Evolutionary conservation across 1,140 invertebrate species (phyloP).

Genomic region (Tyrophagus putrescentiae): DNA sequence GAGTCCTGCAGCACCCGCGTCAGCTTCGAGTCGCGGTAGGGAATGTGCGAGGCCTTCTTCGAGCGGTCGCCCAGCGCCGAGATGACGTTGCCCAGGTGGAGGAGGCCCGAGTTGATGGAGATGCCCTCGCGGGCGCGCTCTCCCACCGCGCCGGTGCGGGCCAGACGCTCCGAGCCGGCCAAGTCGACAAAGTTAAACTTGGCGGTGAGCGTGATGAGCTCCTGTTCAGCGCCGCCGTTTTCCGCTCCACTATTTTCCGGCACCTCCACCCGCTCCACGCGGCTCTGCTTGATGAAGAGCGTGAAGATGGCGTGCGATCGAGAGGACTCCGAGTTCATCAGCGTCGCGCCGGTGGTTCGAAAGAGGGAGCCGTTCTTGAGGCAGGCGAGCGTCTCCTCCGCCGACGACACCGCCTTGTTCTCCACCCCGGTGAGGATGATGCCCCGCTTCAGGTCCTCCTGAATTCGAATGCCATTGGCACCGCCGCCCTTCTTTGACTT

Average conservation of each 20-base stretch:
- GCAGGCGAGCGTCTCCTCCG: slow-evolving; percentile 62
- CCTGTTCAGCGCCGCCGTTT: slow-evolving; percentile 13
- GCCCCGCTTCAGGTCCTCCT: slow-evolving; percentile 72
- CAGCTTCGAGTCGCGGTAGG: slow-evolving; percentile 92
- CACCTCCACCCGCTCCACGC: slow-evolving; percentile 42
- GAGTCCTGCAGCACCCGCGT: slow-evolving; percentile 91
- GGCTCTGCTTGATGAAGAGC: slow-evolving; percentile 64
- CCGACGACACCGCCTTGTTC: slow-evolving; percentile 54
- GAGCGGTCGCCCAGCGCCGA: slow-evolving; percentile 82
- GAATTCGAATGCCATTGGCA: slow-evolving; percentile 62
- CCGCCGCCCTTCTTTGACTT: slow-evolving; percentile 30
- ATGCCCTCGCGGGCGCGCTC: slow-evolving; percentile 87
- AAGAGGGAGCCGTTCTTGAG: slow-evolving; percentile 77
- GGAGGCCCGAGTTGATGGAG: slow-evolving; percentile 76
- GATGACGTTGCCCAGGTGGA: slow-evolving; percentile 93
- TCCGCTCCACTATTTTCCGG: neutral
- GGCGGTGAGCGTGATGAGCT: slow-evolving; percentile 67
- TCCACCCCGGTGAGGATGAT: slow-evolving; percentile 79
- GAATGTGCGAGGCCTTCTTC: slow-evolving; percentile 72
- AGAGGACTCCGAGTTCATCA: slow-evolving; percentile 88
- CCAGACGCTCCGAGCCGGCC: slow-evolving; percentile 86
- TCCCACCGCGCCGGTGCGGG: slow-evolving; percentile 78
- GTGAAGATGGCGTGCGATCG: slow-evolving; percentile 93
- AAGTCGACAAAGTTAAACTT: slow-evolving; percentile 93
- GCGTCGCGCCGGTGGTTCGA: slow-evolving; percentile 82